Percentiles rank a stretch among this genome's conserved stretches.
Conservation (phyloP, 2,797 vertebrate genomes). For the Rhinichthys osculus region DNA sequence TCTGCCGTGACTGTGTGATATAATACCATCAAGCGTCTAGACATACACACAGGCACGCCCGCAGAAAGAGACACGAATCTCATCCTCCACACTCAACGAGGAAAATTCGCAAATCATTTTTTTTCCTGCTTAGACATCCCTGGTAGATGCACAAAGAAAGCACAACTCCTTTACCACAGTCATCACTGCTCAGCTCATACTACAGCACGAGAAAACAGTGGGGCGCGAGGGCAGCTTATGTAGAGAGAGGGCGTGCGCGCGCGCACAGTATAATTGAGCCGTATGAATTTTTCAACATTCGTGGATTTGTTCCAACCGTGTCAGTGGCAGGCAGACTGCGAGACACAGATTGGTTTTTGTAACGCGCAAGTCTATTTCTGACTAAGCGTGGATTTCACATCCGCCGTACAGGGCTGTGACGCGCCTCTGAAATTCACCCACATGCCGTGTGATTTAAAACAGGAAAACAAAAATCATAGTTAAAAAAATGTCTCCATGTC, state of each 20-base stretch:
- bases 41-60: constrained; percentile 43
- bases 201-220: constrained; percentile 15
- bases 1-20: constrained; percentile 57
- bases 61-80: constrained; percentile 42
- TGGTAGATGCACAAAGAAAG: constrained; percentile 3
- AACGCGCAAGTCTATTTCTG: constrained; percentile 47
- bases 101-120: constrained; percentile 7
- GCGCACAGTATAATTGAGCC: constrained; percentile 54
- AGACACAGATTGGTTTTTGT: constrained; percentile 62
- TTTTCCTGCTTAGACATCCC: constrained; percentile 32
- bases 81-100: constrained; percentile 38
- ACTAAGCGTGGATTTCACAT: constrained; percentile 33
- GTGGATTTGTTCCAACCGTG: constrained; percentile 61
- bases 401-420: constrained; percentile 15
- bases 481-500: background rate
- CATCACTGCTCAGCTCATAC: constrained; percentile 46
- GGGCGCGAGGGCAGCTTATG: constrained; percentile 21
- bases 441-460: constrained; percentile 28
- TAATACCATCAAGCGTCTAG: constrained; percentile 57
- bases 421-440: constrained; percentile 17
- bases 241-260: background rate
- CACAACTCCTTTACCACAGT: constrained; percentile 34
- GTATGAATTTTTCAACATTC: constrained; percentile 63
- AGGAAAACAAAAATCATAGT: constrained; percentile 1
- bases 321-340: constrained; percentile 53